Evolutionary conservation across 2,888 invertebrate genomes (phyloP).

Genomic region (Ganaspis brasiliensis): DNA sequence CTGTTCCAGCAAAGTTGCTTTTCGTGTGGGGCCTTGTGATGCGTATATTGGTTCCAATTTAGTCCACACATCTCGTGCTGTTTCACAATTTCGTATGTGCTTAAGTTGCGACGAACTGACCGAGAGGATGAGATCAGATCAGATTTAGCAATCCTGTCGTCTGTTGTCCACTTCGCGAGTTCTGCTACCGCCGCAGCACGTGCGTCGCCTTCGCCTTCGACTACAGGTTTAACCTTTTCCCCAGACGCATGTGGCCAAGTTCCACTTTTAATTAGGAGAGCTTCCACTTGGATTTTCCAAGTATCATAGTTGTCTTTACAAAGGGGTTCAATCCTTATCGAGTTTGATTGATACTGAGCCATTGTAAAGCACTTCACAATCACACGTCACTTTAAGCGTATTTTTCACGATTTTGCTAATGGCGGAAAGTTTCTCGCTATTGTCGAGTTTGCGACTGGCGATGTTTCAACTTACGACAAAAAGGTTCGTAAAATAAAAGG

Average conservation of each 20-base stretch:
- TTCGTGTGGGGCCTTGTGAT: slow-evolving; percentile 43
- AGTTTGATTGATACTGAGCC: too few relatives aligned
- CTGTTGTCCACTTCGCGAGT: neutral
- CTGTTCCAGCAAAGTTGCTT: too few relatives aligned
- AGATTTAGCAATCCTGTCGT: neutral
- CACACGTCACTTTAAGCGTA: too few relatives aligned
- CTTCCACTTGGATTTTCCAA: neutral
- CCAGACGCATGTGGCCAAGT: neutral
- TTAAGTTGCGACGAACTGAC: too few relatives aligned
- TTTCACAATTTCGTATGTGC: too few relatives aligned
- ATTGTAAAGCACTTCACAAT: too few relatives aligned
- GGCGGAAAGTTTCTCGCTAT: too few relatives aligned
- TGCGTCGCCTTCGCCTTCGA: neutral
- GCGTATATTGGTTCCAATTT: slow-evolving; percentile 1
- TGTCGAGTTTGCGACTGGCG: too few relatives aligned
- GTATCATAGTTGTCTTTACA: neutral
- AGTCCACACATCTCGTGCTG: too few relatives aligned
- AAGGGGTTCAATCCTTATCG: neutral
- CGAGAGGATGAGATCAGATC: neutral
- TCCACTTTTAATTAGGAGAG: neutral
- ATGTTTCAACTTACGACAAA: too few relatives aligned
- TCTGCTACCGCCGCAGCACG: neutral
- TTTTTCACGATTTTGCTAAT: too few relatives aligned
- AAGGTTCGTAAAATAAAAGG: too few relatives aligned
- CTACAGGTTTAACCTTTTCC: neutral